A percentile compares a stretch with the other conserved stretches of the same genome.
phyloP scores from a whole-genome alignment of 2,797 vertebrate genomes.

The Coregonus sp. region DNA sequence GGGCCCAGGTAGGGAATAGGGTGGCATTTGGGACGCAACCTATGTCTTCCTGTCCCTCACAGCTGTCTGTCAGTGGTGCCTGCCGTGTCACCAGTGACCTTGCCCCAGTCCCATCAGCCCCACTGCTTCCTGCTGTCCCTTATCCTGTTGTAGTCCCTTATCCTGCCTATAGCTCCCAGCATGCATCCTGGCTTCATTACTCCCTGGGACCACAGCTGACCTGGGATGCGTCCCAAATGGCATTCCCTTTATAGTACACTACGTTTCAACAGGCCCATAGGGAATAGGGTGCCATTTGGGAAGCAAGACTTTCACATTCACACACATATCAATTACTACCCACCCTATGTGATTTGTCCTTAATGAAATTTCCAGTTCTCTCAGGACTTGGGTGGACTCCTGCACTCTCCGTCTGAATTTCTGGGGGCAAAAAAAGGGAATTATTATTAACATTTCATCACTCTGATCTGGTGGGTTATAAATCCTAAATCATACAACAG shows the following conservation, averaged over 20 bases:
- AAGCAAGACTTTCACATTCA: slow-evolving; percentile 6
- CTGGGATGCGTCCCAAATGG: not conserved
- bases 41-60: slow-evolving; percentile 6
- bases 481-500: too few relatives aligned
- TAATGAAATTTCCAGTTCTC: slow-evolving; percentile 99
- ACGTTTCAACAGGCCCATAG: not conserved
- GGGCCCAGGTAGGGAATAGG: too few relatives aligned
- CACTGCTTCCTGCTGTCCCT: slow-evolving; percentile 5
- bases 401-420: slow-evolving; percentile 98
- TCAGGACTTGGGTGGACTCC: slow-evolving; percentile 96
- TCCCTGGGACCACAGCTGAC: slow-evolving; percentile 7
- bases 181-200: slow-evolving; percentile 44
- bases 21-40: not conserved
- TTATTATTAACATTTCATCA: slow-evolving; percentile 56
- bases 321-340: slow-evolving; percentile 59
- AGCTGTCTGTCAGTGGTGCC: too few relatives aligned
- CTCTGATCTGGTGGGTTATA: not conserved
- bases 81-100: slow-evolving; percentile 7
- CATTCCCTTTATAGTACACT: slow-evolving; percentile 37
- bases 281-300: not conserved
- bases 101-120: slow-evolving; percentile 18
- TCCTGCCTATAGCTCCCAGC: slow-evolving; percentile 43
- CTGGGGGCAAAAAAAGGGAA: slow-evolving; percentile 65
- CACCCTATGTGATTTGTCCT: slow-evolving; percentile 99
- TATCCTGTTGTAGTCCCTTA: not conserved